Conservation (phyloP, 2,797 vertebrate genomes). For the Sarcophilus harrisii region DNA sequence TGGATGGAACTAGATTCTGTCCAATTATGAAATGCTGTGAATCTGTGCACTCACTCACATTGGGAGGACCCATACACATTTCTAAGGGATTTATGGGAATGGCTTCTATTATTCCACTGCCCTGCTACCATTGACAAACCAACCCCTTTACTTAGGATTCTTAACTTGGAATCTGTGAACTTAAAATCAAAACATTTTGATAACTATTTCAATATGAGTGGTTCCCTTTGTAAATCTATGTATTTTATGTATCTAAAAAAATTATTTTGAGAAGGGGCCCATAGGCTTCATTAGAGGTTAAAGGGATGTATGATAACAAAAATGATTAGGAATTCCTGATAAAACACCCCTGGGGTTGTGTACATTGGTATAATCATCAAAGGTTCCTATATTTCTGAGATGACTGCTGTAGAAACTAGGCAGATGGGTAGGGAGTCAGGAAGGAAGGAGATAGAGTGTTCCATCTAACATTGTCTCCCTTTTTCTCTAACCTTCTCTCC, state of each 20-base stretch:
- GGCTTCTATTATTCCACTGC: neutral
- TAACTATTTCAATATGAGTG: no score
- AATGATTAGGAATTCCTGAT: neutral
- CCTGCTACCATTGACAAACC: neutral
- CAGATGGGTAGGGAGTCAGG: neutral
- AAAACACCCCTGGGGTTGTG: neutral
- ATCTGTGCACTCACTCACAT: neutral
- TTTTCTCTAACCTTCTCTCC: neutral
- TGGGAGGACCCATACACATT: neutral
- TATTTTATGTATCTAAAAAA: neutral
- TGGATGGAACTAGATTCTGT: neutral
- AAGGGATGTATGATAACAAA: neutral
- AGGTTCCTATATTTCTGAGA: neutral
- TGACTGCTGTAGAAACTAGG: neutral
- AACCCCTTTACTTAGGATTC: neutral
- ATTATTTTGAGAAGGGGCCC: neutral
- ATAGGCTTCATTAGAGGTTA: neutral
- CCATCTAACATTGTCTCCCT: neutral
- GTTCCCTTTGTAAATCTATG: neutral
- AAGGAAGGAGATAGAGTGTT: neutral
- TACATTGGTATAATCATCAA: neutral
- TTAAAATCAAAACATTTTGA: neutral
- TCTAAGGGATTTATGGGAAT: neutral
- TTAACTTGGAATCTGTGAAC: neutral
- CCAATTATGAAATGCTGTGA: neutral